A percentile compares a stretch with the other conserved stretches of the same genome.
phyloP scores from a whole-genome alignment of 2,888 invertebrate species.

The Alviniconcha strummeri region DNA sequence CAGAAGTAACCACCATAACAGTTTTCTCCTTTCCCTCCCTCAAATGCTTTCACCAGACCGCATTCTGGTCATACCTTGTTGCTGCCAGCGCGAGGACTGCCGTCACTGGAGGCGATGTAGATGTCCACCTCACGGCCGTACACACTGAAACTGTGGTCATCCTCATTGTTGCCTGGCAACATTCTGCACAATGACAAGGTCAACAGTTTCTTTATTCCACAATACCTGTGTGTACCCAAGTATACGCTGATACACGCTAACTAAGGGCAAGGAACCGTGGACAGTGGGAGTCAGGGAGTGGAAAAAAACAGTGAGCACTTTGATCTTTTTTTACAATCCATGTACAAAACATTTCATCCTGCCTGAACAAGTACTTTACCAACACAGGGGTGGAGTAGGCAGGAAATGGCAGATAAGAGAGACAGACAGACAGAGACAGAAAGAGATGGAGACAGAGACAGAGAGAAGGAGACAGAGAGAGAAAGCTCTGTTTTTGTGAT shows the following conservation, averaged over 20 bases:
- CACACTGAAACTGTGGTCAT: conserved; percentile 52
- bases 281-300: neutral
- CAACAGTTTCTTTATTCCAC: conserved; percentile 41
- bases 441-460: neutral
- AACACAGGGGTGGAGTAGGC: neutral
- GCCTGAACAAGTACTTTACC: no score
- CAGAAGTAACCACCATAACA: no score
- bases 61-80: neutral
- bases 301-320: neutral
- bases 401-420: neutral
- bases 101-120: conserved; percentile 51
- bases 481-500: neutral
- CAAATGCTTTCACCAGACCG: no score
- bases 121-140: conserved; percentile 74
- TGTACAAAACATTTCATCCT: no score
- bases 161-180: neutral
- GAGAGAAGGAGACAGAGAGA: conserved; percentile 8
- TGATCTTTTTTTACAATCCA: no score
- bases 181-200: neutral
- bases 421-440: neutral
- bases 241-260: neutral
- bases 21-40: no score
- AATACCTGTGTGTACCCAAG: no score
- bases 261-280: neutral
- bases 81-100: conserved; percentile 39